phyloP scores from a whole-genome alignment of 1,140 invertebrate species.

The Neodiprion lecontei region DNA sequence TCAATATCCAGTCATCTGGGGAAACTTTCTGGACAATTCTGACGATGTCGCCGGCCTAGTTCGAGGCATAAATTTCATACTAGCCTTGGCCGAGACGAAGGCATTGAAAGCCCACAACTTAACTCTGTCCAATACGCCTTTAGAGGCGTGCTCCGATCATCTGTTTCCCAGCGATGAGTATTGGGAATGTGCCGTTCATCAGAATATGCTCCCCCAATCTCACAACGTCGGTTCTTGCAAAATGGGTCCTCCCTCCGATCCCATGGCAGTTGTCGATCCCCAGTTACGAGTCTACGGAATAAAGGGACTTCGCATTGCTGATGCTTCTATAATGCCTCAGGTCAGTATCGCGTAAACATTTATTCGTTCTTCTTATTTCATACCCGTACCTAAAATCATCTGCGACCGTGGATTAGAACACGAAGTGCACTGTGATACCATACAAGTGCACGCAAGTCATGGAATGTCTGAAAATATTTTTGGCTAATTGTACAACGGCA shows the following conservation, averaged over 20 bases:
- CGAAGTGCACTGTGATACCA: no score
- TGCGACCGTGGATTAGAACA: no score
- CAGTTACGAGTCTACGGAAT: slow-evolving; percentile 28
- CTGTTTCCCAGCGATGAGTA: slow-evolving; percentile 67
- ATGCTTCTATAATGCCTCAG: slow-evolving; percentile 56
- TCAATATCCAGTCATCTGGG: slow-evolving; percentile 66
- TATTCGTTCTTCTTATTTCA: no score
- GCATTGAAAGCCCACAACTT: slow-evolving; percentile 42
- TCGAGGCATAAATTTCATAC: slow-evolving; percentile 48
- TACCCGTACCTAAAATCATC: no score
- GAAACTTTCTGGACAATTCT: slow-evolving; percentile 62
- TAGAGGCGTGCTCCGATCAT: slow-evolving; percentile 37
- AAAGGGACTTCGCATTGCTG: slow-evolving; percentile 57
- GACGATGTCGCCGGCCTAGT: slow-evolving; percentile 55
- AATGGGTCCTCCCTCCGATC: slow-evolving; percentile 62
- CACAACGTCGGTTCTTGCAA: slow-evolving; percentile 67
- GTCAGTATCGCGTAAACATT: slow-evolving; percentile 25
- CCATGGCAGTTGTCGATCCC: slow-evolving; percentile 60
- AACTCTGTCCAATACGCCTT: slow-evolving; percentile 20
- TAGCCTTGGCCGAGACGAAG: slow-evolving; percentile 42
- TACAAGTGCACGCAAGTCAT: no score
- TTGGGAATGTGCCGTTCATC: slow-evolving; percentile 63
- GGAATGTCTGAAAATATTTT: no score
- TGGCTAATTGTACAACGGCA: no score
- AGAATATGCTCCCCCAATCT: slow-evolving; percentile 59